Conservation (phyloP, 1,140 invertebrate species). For the Pseudomyrmex sp. region DNA sequence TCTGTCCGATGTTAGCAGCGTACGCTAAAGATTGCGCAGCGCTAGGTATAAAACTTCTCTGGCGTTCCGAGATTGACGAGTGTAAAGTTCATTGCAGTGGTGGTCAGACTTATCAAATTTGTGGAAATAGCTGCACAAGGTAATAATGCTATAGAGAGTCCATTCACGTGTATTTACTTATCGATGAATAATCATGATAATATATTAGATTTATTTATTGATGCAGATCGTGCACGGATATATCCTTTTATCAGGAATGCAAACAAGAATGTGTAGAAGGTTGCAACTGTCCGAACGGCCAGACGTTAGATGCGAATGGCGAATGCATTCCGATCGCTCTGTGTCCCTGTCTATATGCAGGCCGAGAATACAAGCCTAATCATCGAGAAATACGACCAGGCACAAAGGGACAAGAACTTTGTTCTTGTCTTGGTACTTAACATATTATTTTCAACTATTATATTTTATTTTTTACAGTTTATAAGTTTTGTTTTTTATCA, state of each 20-base stretch:
- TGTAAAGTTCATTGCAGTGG: constrained; percentile 92
- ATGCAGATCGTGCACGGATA: constrained; percentile 75
- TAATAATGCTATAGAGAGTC: constrained; percentile 9
- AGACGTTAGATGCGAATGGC: constrained; percentile 89
- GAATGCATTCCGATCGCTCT: constrained; percentile 91
- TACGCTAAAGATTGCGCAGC: constrained; percentile 93
- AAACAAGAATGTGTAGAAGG: constrained; percentile 92
- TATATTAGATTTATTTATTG: not conserved
- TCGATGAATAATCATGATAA: not conserved
- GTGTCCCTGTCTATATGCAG: constrained; percentile 92
- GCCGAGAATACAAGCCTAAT: constrained; percentile 90
- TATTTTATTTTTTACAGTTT: not conserved
- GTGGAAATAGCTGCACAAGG: constrained; percentile 87
- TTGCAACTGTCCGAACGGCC: constrained; percentile 93
- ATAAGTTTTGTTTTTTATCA: not conserved
- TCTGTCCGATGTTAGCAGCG: constrained; percentile 92
- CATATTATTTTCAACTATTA: not conserved
- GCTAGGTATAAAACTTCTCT: constrained; percentile 89
- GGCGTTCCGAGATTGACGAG: constrained; percentile 91
- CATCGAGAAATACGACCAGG: constrained; percentile 90
- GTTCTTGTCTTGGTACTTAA: constrained; percentile 87
- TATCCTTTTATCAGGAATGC: constrained; percentile 82
- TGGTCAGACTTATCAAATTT: constrained; percentile 91
- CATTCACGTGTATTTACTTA: not conserved
- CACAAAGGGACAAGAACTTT: constrained; percentile 88